Percentiles rank a stretch among this genome's conserved stretches.
Evolutionary conservation across 2,888 invertebrate species (phyloP).

Genomic region (Drosophila pseudotalamancana): DNA sequence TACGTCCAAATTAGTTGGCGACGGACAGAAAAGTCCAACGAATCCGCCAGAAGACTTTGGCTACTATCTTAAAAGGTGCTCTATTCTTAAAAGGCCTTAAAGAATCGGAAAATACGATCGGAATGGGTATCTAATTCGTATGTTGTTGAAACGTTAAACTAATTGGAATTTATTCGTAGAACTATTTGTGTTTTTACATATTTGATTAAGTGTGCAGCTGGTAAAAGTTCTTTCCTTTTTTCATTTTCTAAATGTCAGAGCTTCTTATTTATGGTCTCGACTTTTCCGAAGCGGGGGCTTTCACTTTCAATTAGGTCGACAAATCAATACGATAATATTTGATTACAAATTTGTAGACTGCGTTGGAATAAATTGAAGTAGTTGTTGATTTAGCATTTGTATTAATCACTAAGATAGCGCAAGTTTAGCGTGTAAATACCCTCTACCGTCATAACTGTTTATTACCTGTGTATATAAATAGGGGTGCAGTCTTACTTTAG

Average conservation of each 20-base stretch:
- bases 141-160: conserved; percentile 46
- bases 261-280: conserved; percentile 30
- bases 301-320: background rate
- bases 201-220: conserved; percentile 49
- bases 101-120: conserved; percentile 10
- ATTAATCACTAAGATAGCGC: background rate
- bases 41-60: conserved; percentile 28
- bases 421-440: background rate
- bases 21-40: conserved; percentile 32
- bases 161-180: conserved; percentile 66
- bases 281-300: background rate
- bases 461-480: too few species aligned
- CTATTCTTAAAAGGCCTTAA: conserved; percentile 30
- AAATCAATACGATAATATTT: background rate
- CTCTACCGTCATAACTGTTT: background rate
- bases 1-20: conserved; percentile 53
- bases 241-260: conserved; percentile 2
- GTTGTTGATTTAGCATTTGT: background rate
- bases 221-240: too few species aligned
- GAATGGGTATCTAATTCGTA: background rate
- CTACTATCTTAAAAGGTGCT: conserved; percentile 25
- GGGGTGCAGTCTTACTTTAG: too few species aligned
- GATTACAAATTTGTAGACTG: background rate
- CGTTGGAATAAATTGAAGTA: background rate
- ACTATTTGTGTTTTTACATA: conserved; percentile 45